Base-by-base conservation (phyloP, 1,140 invertebrate genomes). In the Aphelinus certus region DNA sequence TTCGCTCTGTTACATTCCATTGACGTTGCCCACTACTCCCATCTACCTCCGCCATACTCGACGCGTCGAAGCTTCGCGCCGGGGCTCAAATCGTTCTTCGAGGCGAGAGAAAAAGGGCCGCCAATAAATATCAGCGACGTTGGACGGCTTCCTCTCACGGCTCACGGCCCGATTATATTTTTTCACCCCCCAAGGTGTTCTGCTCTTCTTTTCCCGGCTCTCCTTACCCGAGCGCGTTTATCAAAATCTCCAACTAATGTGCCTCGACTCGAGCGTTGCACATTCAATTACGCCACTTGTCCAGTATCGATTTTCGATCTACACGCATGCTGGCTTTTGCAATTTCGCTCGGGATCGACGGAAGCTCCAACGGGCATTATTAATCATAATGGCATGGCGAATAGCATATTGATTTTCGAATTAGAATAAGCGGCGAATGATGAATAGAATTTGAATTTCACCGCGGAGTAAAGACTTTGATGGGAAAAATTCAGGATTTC, bases 261-360 rank as follows among this genome's bases (percentile, higher is more conserved):
- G 46, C 26, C 49, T 63, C 45, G 2, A 63, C 0, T 26, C 45
- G 58, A 61, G 58, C 58, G 58, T 3, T 61, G 61, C 65, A 63
- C 61, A 56, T 67, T 51, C 67, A 55, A 75, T 46, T 67, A 75
- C 63, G 45, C 53, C 57, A 51, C 45, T 47, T 71, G 49, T 10
- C 46, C 45, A 45, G 3, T 63, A 58, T 68, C 53, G 55, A 68
- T 58, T 68, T 68, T 58, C 53, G 45, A 48, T 58, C 55, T 42
- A 61, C 60, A 45, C 60, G 10, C 60, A 0, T 10, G 46, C 1
- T 3, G 55, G 51, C 7, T 48, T 47, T 68, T 57, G 45, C 55
- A 58, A 58, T 68, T 68, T 58, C 26, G 9, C 1, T 26, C 26
- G 26, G 26, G 26, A 26, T 26, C 26, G 26, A 26, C 42, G 58